A percentile compares a stretch with the other conserved stretches of the same genome.
Evolutionary conservation across 1,140 invertebrate species (phyloP).

Genomic region (Limonius californicus): DNA sequence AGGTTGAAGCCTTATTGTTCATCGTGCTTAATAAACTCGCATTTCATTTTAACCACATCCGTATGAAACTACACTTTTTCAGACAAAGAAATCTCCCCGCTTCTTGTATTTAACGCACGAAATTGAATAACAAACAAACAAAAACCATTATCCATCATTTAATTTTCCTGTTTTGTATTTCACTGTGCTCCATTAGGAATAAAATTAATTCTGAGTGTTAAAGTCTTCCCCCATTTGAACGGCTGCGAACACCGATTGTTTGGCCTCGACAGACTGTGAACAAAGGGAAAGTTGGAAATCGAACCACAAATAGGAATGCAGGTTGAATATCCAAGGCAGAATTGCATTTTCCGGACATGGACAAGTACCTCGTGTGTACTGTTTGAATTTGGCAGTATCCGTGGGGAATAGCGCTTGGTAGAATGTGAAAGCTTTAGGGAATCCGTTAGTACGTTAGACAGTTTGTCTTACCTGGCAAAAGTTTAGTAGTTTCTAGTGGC

Average conservation of each 20-base stretch:
- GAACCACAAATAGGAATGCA: neutral
- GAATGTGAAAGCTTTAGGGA: too few relatives aligned
- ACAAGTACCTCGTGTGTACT: too few relatives aligned
- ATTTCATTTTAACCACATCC: neutral
- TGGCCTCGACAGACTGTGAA: neutral
- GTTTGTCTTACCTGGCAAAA: too few relatives aligned
- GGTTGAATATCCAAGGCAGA: neutral
- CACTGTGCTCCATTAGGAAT: neutral
- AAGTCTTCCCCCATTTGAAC: neutral
- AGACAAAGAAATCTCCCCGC: too few relatives aligned
- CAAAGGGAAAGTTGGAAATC: neutral
- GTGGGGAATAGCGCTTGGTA: too few relatives aligned
- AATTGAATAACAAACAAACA: too few relatives aligned
- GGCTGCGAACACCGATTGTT: neutral
- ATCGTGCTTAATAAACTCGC: neutral
- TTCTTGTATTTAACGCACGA: too few relatives aligned
- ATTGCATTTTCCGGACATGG: neutral
- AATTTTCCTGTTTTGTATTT: neutral
- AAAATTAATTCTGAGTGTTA: neutral
- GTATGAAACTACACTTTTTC: neutral
- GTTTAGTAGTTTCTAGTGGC: too few relatives aligned
- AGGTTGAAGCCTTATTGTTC: neutral
- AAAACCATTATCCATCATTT: too few relatives aligned
- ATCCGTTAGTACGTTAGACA: too few relatives aligned
- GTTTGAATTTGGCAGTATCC: too few relatives aligned